A percentile compares a stretch with the other conserved stretches of the same genome.
phyloP scores from a whole-genome alignment of 2,113 vertebrate genomes.

The Fulmarus glacialis region DNA sequence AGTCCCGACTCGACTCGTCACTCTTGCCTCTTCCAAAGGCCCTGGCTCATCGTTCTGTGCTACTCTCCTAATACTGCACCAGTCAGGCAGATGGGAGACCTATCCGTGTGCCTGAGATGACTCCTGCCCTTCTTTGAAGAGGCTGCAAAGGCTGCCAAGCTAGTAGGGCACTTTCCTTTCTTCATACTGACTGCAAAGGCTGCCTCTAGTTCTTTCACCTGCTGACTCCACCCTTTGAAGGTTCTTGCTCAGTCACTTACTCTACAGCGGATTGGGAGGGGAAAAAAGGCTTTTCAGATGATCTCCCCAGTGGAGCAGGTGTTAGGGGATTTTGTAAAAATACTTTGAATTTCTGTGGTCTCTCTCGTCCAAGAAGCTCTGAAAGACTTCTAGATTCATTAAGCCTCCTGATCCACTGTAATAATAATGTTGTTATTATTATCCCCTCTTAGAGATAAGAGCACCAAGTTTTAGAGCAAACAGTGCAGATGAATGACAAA shows the following conservation, averaged over 20 bases:
- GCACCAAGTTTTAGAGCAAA: background rate
- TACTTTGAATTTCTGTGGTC: background rate
- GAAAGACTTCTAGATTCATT: slow-evolving; percentile 4
- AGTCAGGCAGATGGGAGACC: background rate
- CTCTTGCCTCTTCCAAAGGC: background rate
- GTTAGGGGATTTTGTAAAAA: background rate
- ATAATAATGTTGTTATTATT: background rate
- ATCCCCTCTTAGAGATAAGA: background rate
- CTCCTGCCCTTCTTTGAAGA: slow-evolving; percentile 3
- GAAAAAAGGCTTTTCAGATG: slow-evolving; percentile 3
- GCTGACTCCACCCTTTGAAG: slow-evolving; percentile 32
- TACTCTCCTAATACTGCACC: background rate
- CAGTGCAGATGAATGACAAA: background rate
- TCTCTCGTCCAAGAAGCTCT: background rate
- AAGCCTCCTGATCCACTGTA: background rate
- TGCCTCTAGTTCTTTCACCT: slow-evolving; percentile 1
- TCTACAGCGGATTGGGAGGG: background rate
- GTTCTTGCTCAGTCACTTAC: background rate
- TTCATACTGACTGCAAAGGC: slow-evolving; percentile 1
- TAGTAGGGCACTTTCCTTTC: background rate
- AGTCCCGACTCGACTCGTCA: too few relatives aligned
- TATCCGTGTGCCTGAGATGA: background rate
- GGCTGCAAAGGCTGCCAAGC: background rate
- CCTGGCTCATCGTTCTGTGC: background rate
- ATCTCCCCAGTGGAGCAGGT: background rate